phyloP scores from a whole-genome alignment of 2,113 vertebrate species.

The Leuciscus idus region DNA sequence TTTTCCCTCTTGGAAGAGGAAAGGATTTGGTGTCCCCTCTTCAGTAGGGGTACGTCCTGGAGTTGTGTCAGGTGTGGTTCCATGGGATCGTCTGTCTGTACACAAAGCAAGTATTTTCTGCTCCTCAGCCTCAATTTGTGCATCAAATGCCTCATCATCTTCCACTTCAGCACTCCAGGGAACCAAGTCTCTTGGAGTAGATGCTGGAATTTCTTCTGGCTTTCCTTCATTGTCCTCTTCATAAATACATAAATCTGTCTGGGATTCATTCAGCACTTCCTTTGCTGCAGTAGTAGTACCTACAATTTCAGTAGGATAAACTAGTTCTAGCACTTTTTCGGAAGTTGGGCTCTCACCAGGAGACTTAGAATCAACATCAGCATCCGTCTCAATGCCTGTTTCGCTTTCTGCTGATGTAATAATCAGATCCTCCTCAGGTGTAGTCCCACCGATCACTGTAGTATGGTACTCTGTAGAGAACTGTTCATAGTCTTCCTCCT shows the following conservation, averaged over 20 bases:
- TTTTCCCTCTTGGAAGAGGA: conserved; percentile 96
- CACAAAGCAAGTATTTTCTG: conserved; percentile 78
- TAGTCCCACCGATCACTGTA: neutral
- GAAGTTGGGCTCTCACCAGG: neutral
- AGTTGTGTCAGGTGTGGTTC: conserved; percentile 83
- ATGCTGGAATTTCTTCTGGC: neutral
- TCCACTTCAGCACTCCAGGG: conserved; percentile 51
- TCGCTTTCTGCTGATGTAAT: neutral
- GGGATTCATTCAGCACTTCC: neutral
- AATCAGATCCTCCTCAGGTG: neutral
- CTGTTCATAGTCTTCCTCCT: conserved; percentile 17
- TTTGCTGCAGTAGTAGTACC: neutral
- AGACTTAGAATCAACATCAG: neutral
- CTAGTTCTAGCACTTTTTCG: conserved; percentile 1
- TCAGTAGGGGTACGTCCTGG: conserved; percentile 80
- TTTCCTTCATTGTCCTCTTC: conserved; percentile 3
- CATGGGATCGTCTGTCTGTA: conserved; percentile 80
- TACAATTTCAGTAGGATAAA: neutral
- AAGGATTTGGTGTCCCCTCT: conserved; percentile 85
- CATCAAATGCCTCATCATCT: conserved; percentile 69
- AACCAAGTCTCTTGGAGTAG: conserved; percentile 44
- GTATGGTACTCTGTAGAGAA: conserved; percentile 22
- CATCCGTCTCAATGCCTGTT: neutral
- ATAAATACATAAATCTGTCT: neutral
- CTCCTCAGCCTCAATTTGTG: conserved; percentile 80